phyloP scores from a whole-genome alignment of 35 echinoderm and acorn worm genomes.

The Holothuria glaberrima region DNA sequence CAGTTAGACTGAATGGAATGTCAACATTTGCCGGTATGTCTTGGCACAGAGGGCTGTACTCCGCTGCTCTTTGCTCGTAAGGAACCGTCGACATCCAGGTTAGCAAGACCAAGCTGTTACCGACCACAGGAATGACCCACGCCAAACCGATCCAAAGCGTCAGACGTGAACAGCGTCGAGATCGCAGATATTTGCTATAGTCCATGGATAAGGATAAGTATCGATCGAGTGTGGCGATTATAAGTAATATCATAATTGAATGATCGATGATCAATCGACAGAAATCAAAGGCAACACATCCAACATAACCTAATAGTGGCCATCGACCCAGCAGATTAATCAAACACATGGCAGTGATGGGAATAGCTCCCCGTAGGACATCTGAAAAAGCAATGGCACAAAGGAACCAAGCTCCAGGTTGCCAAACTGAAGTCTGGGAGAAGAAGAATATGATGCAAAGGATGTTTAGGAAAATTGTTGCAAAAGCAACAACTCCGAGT shows the following conservation, averaged over 20 bases:
- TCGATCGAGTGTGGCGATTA: neutral
- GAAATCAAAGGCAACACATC: neutral
- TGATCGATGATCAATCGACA: neutral
- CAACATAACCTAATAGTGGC: neutral
- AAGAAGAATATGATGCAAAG: neutral
- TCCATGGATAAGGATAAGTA: neutral
- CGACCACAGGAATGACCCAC: neutral
- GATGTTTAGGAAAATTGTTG: neutral
- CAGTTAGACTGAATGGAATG: neutral
- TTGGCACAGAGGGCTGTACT: neutral
- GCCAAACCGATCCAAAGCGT: neutral
- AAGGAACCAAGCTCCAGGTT: neutral
- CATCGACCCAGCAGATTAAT: neutral
- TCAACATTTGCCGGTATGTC: neutral
- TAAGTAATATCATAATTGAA: neutral
- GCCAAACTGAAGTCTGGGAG: conserved; percentile 5
- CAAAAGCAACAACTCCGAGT: neutral
- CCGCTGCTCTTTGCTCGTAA: neutral
- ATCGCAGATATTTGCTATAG: neutral
- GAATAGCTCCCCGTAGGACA: neutral
- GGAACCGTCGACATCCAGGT: neutral
- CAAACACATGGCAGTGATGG: neutral
- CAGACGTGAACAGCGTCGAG: neutral
- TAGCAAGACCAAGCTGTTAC: neutral
- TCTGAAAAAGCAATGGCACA: conserved; percentile 7